These are phyloP conservation scores for Gymnobelideus leadbeateri DNA, from an alignment of 2,113 vertebrate species.

Conservation along the genomic window DNA sequence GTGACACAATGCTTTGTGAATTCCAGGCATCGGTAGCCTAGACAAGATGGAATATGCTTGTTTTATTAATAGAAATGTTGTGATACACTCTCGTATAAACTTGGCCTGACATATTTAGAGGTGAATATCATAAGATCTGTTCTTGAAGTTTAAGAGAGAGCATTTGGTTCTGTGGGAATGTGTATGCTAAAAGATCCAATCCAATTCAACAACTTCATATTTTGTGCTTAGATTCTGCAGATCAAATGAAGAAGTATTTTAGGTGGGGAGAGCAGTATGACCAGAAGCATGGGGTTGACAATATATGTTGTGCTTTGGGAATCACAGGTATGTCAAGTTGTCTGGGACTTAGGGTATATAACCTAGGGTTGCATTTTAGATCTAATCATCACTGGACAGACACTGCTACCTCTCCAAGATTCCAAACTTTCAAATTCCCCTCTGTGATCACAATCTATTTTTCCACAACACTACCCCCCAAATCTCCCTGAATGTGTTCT, in stretches of 20 bases:
- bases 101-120: slow-evolving; percentile 22
- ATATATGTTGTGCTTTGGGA: background rate
- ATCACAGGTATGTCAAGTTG: background rate
- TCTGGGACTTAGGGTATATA: background rate
- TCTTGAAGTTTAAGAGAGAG: background rate
- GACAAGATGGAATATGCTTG: slow-evolving; percentile 45
- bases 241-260: background rate
- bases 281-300: background rate
- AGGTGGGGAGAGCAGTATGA: background rate
- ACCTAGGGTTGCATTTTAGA: background rate
- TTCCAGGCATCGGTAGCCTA: slow-evolving; percentile 32
- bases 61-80: slow-evolving; percentile 55
- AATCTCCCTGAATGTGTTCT: background rate
- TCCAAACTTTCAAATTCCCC: background rate
- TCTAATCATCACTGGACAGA: background rate
- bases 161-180: background rate
- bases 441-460: background rate
- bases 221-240: background rate
- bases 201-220: background rate
- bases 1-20: slow-evolving; percentile 55
- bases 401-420: background rate
- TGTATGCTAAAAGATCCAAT: slow-evolving; percentile 15
- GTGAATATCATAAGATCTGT: slow-evolving; percentile 26
- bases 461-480: background rate
- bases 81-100: slow-evolving; percentile 19